Conservation (phyloP, 1,140 invertebrate species). For the Formica selysi region DNA sequence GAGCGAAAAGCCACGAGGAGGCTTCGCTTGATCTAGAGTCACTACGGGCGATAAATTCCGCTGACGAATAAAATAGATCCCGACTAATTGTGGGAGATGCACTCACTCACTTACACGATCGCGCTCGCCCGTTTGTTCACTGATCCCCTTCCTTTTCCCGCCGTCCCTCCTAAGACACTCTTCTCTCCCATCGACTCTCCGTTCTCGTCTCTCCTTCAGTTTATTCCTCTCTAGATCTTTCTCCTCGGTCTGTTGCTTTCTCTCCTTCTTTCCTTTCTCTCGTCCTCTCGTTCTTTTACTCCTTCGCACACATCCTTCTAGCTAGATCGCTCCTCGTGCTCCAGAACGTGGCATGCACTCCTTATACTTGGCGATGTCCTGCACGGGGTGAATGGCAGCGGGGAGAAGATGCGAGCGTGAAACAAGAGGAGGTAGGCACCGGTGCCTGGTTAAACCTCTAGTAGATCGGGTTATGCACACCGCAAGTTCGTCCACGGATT, state of each 20-base stretch:
- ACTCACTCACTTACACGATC: slow-evolving; percentile 81
- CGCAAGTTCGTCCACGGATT: slow-evolving; percentile 73
- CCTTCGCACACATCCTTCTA: slow-evolving; percentile 40
- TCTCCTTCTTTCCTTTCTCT: neutral
- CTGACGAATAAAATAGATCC: slow-evolving; percentile 85
- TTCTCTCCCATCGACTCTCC: slow-evolving; percentile 8
- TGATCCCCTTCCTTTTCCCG: neutral
- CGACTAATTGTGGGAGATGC: slow-evolving; percentile 86
- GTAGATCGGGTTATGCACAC: slow-evolving; percentile 79
- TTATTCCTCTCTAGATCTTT: slow-evolving; percentile 21
- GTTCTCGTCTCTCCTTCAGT: slow-evolving; percentile 24
- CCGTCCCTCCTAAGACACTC: slow-evolving; percentile 17
- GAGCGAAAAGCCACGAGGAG: slow-evolving; percentile 46
- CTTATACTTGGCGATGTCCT: slow-evolving; percentile 63
- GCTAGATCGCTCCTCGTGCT: slow-evolving; percentile 65
- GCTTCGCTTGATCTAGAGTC: slow-evolving; percentile 81
- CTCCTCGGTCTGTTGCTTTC: no score
- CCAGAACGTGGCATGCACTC: slow-evolving; percentile 68
- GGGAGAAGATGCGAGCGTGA: slow-evolving; percentile 19
- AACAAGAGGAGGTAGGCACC: slow-evolving; percentile 66
- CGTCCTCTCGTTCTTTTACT: neutral
- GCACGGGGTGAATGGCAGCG: slow-evolving; percentile 39
- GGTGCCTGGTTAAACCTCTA: slow-evolving; percentile 74
- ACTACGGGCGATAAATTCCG: slow-evolving; percentile 84
- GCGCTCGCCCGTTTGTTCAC: slow-evolving; percentile 33